Conservation (phyloP, 2,797 vertebrate species). For the Microchirus variegatus region DNA sequence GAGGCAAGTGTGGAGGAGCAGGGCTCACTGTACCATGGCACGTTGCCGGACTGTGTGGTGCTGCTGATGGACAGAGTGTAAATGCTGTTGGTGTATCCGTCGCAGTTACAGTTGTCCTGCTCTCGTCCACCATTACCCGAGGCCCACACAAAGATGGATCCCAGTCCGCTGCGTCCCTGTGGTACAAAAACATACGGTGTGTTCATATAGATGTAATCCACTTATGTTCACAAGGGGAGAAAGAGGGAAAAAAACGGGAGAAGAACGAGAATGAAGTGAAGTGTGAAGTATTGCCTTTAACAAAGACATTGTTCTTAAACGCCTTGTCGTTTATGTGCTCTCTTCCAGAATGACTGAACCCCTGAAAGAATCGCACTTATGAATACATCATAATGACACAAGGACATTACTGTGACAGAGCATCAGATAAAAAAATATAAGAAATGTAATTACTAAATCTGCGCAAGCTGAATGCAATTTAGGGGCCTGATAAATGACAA, state of each 20-base stretch:
- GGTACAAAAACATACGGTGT: not conserved
- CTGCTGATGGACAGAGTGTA: conserved; percentile 99
- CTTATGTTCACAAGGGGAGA: conserved; percentile 7
- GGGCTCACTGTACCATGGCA: conserved; percentile 99
- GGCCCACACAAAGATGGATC: conserved; percentile 98
- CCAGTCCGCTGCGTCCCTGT: conserved; percentile 90
- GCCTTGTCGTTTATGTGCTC: conserved; percentile 33
- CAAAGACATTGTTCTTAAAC: conserved; percentile 46
- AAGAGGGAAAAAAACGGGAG: conserved; percentile 14
- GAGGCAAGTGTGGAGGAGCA: conserved; percentile 97
- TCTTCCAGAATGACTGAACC: conserved; percentile 32
- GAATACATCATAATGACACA: conserved; percentile 62
- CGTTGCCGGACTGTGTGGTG: conserved; percentile 92
- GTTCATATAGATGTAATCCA: conserved; percentile 2
- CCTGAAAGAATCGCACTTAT: conserved; percentile 50
- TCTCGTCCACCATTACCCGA: conserved; percentile 95
- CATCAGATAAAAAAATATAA: conserved; percentile 51
- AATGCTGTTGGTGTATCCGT: conserved; percentile 99
- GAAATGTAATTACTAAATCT: conserved; percentile 62
- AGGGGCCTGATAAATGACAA: conserved; percentile 46
- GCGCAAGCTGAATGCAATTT: conserved; percentile 46
- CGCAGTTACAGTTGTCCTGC: conserved; percentile 97
- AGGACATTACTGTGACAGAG: conserved; percentile 38
- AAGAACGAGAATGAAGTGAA: conserved; percentile 22
- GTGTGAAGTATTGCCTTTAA: conserved; percentile 40